Percentiles rank a stretch among this genome's conserved stretches.
Conservation (phyloP, 2,888 invertebrate genomes). For the Yponomeuta cagnagella region DNA sequence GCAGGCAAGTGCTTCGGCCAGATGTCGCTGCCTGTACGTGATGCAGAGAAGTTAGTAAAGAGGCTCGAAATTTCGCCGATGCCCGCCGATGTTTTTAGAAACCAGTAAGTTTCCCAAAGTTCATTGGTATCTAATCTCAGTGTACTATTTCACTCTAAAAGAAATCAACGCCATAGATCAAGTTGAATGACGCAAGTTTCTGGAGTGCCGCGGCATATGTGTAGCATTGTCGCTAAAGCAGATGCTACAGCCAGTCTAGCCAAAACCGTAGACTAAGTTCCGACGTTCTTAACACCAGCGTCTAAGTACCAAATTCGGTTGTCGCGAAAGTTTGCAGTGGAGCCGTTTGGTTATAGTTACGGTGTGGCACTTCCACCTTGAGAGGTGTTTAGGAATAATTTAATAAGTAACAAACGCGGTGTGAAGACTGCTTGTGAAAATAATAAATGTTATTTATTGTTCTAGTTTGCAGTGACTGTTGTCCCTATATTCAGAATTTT, state of each 20-base stretch:
- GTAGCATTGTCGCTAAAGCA: not conserved
- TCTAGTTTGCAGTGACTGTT: no score
- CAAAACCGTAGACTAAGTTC: not conserved
- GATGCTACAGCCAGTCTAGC: not conserved
- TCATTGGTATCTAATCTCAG: not conserved
- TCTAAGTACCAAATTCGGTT: not conserved
- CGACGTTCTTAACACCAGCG: not conserved
- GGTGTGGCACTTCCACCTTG: not conserved
- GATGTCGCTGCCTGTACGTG: no score
- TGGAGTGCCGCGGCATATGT: not conserved
- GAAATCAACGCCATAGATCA: not conserved
- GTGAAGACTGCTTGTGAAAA: not conserved
- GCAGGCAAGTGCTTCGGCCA: no score
- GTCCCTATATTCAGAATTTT: no score
- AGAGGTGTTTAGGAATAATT: conserved; percentile 1
- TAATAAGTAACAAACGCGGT: not conserved
- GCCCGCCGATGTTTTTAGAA: no score
- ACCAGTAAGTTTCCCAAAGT: not conserved
- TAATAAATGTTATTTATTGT: not conserved
- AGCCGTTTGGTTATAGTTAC: not conserved
- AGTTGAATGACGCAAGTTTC: not conserved
- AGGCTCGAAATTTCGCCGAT: no score
- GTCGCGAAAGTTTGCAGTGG: not conserved
- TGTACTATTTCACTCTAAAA: not conserved
- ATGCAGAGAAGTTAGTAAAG: no score